These are phyloP conservation scores for Lycocorax pyrrhopterus DNA, from an alignment of 2,113 vertebrate species.

Conservation along the genomic window DNA sequence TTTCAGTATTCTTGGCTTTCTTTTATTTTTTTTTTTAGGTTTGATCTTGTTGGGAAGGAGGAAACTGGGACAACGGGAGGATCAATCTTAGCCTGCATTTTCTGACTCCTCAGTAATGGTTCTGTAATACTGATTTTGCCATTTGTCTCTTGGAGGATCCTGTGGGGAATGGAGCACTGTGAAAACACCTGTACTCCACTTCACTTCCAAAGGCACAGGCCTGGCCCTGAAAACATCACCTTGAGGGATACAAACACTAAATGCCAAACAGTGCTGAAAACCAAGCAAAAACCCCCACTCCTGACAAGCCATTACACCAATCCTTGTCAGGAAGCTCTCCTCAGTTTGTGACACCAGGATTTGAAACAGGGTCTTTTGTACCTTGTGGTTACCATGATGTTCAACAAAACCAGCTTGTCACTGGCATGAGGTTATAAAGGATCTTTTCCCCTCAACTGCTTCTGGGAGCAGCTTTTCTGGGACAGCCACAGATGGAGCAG, in stretches of 20 bases:
- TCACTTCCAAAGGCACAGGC: not conserved
- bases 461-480: not conserved
- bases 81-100: not conserved
- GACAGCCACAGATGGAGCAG: not conserved
- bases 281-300: not conserved
- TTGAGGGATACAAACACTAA: not conserved
- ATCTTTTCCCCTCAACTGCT: not conserved
- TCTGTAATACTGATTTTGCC: not conserved
- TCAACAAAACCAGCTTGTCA: not conserved
- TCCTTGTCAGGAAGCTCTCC: not conserved
- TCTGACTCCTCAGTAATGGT: not conserved
- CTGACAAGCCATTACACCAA: not conserved
- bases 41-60: not conserved
- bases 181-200: not conserved
- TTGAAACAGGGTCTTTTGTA: slow-evolving; percentile 10
- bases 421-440: not conserved
- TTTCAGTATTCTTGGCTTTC: not conserved
- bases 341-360: slow-evolving; percentile 45
- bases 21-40: not conserved
- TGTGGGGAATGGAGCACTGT: not conserved
- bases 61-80: not conserved
- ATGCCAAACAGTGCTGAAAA: not conserved
- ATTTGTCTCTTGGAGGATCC: not conserved
- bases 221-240: not conserved
- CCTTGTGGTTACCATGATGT: not conserved